Base-by-base conservation (phyloP, 1,140 invertebrate species). In the Dreissena polymorpha region DNA sequence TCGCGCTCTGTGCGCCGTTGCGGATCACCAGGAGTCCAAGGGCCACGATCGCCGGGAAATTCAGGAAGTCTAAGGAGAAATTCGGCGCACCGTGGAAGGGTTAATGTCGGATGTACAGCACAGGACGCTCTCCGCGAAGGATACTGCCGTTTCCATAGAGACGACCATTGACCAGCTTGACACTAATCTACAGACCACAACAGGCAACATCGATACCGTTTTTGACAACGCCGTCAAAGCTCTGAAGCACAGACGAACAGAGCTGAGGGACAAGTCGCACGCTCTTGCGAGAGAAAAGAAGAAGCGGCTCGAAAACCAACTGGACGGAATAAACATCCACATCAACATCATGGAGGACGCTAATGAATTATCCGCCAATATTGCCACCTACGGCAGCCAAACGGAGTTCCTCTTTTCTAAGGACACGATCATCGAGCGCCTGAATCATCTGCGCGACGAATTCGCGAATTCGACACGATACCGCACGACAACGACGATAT, bases 401-500 rank as follows among this genome's bases (percentile, higher is more conserved):
- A 65, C 69, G 0, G 79, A 82, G 29, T 53, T 82, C 12, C 27
- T 82, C 10, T 82, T 82, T 29, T 73, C 67, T 39, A 82, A 82
- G 25, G 79, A 82, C 49, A 74, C 49, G 1, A 74, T 82, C 57
- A 39, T 74, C 1, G 70, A 82, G 14, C 69, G 79, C 3, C 50
- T 82, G 14, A 82, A 73, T 68, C 49, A 72, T 21, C 79, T 82
- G 16, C 55, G 71, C 21, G 79, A 82, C 21, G 79, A 82, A 82
- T n/a, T n/a, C n/a, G n/a, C n/a, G 70, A 82, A 23, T 82, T 82
- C 23, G 79, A 82, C 27, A 82, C 71, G 0, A 74, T 82, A 50
- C 79, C 79, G 0, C 79, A 82, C 51, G 79, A 82, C 57, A 82
- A 82, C 57, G 79, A 82, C n/a, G 79, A 82, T 16, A 55, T 82